Conservation (phyloP, 2,888 invertebrate species). For the Sclerodermus sp. region DNA sequence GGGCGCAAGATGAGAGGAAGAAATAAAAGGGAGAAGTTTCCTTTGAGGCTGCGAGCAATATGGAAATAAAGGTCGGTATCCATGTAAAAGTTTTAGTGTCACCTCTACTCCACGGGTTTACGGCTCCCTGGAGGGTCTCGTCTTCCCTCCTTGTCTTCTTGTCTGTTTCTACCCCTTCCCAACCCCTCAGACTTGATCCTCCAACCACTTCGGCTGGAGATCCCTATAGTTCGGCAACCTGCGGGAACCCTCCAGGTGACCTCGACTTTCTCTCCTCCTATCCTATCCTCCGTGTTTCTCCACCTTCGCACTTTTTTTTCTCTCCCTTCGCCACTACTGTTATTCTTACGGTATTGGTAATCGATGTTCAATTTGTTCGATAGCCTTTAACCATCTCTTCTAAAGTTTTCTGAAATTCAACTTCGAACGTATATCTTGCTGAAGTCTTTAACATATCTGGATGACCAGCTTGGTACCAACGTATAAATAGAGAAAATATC, state of each 20-base stretch:
- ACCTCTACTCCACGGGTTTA: slow-evolving; percentile 42
- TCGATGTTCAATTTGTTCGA: no score
- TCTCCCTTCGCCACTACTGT: slow-evolving; percentile 3
- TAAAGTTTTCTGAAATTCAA: no score
- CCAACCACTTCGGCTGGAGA: neutral
- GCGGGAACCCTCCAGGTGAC: slow-evolving; percentile 12
- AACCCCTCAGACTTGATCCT: slow-evolving; percentile 14
- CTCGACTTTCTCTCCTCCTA: slow-evolving; percentile 15
- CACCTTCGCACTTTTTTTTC: slow-evolving; percentile 12
- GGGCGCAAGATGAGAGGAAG: slow-evolving; percentile 6
- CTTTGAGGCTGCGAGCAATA: slow-evolving; percentile 34
- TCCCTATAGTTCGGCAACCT: slow-evolving; percentile 7
- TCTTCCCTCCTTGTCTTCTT: slow-evolving; percentile 18
- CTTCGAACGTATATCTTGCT: no score
- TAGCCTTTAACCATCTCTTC: no score
- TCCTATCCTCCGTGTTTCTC: slow-evolving; percentile 2
- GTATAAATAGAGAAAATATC: no score
- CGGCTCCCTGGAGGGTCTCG: slow-evolving; percentile 32
- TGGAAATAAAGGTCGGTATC: slow-evolving; percentile 51
- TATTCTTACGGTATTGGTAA: no score
- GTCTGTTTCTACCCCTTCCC: slow-evolving; percentile 17
- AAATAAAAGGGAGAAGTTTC: slow-evolving; percentile 20
- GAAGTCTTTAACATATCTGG: no score
- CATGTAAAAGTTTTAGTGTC: slow-evolving; percentile 51
- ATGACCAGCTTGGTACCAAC: no score